Evolutionary conservation across 2,797 vertebrate species (phyloP).

Genomic region (Cheirogaleus major): DNA sequence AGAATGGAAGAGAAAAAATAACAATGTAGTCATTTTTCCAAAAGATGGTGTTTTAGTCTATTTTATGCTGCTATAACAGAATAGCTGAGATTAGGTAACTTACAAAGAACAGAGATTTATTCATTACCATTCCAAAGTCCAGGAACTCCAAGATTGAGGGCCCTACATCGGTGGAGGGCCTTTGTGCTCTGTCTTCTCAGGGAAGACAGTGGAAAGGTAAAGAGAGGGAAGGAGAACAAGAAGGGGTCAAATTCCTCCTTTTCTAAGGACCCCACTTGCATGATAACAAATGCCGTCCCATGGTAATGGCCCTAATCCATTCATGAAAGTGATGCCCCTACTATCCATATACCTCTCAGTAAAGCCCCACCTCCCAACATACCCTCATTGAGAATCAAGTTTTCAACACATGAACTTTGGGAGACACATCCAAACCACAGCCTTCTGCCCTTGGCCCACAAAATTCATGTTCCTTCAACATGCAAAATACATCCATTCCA

Average conservation of each 20-base stretch:
- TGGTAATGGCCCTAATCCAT: not conserved
- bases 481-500: too few species aligned
- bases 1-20: not conserved
- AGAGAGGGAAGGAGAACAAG: not conserved
- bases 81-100: not conserved
- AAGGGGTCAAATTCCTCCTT: not conserved
- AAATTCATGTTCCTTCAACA: too few species aligned
- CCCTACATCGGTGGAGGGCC: not conserved
- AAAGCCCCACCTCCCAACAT: not conserved
- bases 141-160: not conserved
- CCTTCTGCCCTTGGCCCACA: not conserved
- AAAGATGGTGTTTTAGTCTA: not conserved
- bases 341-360: too few species aligned
- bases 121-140: not conserved
- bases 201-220: not conserved
- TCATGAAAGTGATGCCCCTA: not conserved
- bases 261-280: not conserved
- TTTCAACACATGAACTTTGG: not conserved
- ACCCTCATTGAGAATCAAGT: not conserved
- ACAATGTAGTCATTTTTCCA: not conserved
- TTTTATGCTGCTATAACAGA: not conserved
- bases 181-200: too few species aligned
- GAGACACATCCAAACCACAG: not conserved
- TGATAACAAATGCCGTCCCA: not conserved
- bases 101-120: not conserved